These are phyloP conservation scores for Salticus scenicus DNA, from an alignment of 2,888 invertebrate species.

Conservation along the genomic window DNA sequence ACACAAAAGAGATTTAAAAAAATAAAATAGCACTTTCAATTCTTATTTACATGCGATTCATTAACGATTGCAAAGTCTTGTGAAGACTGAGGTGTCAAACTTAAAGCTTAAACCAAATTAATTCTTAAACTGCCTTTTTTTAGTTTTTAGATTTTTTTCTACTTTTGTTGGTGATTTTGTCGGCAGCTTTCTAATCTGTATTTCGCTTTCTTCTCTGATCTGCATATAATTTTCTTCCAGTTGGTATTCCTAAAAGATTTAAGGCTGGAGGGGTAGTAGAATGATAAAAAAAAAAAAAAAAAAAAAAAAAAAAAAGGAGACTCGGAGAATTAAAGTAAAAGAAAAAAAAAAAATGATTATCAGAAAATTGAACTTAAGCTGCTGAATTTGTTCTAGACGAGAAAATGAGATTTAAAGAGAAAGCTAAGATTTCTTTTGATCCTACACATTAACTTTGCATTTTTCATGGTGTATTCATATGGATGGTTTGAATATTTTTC, in stretches of 20 bases:
- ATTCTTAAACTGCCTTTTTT: slow-evolving; percentile 28
- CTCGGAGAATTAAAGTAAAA: slow-evolving; percentile 1
- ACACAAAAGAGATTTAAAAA: not conserved
- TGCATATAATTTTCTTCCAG: slow-evolving; percentile 22
- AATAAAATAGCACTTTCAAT: not conserved
- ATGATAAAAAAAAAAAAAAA: not conserved
- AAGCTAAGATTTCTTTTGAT: not conserved
- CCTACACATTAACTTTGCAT: not conserved
- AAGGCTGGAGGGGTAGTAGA: slow-evolving; percentile 1
- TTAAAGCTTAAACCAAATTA: slow-evolving; percentile 28
- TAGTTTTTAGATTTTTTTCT: not conserved
- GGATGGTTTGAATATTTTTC: not conserved
- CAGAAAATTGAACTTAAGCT: not conserved
- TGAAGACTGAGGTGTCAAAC: slow-evolving; percentile 1
- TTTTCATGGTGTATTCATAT: not conserved
- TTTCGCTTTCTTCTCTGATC: slow-evolving; percentile 24
- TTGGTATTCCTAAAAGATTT: slow-evolving; percentile 9
- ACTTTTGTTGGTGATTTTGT: slow-evolving; percentile 5
- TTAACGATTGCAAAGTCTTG: slow-evolving; percentile 19
- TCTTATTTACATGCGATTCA: slow-evolving; percentile 36
- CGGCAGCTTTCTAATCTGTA: slow-evolving; percentile 25
- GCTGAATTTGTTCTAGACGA: not conserved
- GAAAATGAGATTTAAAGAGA: not conserved
- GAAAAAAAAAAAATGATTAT: not conserved
- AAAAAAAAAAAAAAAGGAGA: not conserved